A percentile compares a stretch with the other conserved stretches of the same genome.
Evolutionary conservation across 1,140 invertebrate species (phyloP).

Genomic region (Latrodectus geometricus): DNA sequence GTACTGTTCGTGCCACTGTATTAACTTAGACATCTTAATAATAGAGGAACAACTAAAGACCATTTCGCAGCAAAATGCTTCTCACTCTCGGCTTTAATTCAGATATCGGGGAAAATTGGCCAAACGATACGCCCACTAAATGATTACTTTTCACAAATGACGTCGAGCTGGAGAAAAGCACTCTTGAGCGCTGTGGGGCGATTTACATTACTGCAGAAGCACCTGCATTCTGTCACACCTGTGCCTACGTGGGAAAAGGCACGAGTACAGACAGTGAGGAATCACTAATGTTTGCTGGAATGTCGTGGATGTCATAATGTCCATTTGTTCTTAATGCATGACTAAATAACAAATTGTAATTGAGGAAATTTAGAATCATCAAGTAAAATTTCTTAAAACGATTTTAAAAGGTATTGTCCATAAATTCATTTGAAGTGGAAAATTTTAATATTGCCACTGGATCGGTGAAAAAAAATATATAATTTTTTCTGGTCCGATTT

Average conservation of each 20-base stretch:
- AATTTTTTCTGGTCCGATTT: no score
- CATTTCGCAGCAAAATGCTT: background rate
- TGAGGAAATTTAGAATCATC: no score
- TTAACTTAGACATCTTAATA: background rate
- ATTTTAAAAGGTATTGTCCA: no score
- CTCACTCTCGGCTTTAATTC: background rate
- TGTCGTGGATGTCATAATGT: background rate
- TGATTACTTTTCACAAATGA: background rate
- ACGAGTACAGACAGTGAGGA: background rate
- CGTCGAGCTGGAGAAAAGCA: background rate
- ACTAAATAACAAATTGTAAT: no score
- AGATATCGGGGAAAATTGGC: background rate
- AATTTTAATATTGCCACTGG: no score
- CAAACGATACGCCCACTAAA: background rate
- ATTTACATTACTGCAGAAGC: background rate
- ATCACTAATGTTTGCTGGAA: background rate
- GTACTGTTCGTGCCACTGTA: background rate
- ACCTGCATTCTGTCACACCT: background rate
- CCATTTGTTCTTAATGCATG: no score
- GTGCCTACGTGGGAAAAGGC: background rate
- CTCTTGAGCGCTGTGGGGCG: no score
- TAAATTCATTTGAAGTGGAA: no score
- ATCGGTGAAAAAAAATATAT: no score
- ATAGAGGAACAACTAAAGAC: background rate
- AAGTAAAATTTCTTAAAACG: no score